A percentile compares a stretch with the other conserved stretches of the same genome.
These are phyloP conservation scores for pig (Sus scrofa) DNA, from an alignment of 2,113 vertebrate species.

Conservation along the genomic window DNA sequence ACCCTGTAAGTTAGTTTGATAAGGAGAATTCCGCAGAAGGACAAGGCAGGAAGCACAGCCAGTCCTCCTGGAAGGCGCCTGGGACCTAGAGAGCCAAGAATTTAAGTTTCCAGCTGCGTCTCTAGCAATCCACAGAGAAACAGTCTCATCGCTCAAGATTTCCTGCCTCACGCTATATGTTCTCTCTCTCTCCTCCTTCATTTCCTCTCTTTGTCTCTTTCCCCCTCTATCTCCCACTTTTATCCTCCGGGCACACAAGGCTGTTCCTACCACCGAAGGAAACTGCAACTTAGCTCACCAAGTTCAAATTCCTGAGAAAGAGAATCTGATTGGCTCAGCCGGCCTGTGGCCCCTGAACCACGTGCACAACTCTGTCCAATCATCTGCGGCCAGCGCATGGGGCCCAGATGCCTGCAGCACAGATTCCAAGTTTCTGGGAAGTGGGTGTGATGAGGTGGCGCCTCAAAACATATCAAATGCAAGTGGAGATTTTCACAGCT, in stretches of 20 bases:
- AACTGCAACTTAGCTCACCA: background rate
- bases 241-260: background rate
- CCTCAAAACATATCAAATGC: background rate
- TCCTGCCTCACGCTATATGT: background rate
- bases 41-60: background rate
- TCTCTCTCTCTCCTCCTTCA: background rate
- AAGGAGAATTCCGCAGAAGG: background rate
- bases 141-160: background rate
- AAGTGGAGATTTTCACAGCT: background rate
- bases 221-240: background rate
- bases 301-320: background rate
- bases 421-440: background rate
- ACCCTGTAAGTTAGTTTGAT: background rate
- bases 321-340: background rate
- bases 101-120: background rate
- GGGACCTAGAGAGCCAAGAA: background rate
- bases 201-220: background rate
- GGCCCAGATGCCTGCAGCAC: background rate
- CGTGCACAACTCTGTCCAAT: background rate
- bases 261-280: background rate
- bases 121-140: fast-evolving
- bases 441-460: fast-evolving
- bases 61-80: background rate
- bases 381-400: background rate
- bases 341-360: background rate